Base-by-base conservation (phyloP, 2,113 vertebrate species). In the Eulemur rufifrons region DNA sequence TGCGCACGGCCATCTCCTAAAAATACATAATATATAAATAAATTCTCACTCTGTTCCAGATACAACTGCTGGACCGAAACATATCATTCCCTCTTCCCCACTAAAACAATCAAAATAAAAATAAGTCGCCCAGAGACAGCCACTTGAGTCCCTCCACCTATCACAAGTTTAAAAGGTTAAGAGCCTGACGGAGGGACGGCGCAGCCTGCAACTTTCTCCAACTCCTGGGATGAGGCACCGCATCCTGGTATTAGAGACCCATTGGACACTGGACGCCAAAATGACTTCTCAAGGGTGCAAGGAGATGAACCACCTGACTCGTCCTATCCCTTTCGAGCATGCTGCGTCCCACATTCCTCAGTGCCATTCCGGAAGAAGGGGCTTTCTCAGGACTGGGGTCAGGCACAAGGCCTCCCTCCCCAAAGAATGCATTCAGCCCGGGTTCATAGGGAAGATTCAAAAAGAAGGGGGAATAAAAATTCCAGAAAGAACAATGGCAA, bases 201-300 rank as follows among this genome's bases (percentile, higher is more conserved):
- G 37, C 90, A 69, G 52, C 47, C 34, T 68, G 47, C n/a, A 74
- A 86, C 80, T 88, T 91, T 90, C 9, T 64, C 52, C 47, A 71
- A 69, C 10, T 32, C 37, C 7, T n/a, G 4, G 32, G 47, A 63
- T 47, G 39, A 52, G 42, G 23, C 42, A 56, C 68, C 6, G 21
- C 34, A 74, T 84, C n/a, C 84, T 74, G 59, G 21, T 4, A 7
- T 47, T 52, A 39, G 27, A 15, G 59, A 45, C 29, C 8, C 2
- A 21, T 0, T 37, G n/a, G 39, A 23, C 64, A 21, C 0, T 37
- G n/a, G 39, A 23, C 64, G 56, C 68, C 25, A 45, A 61, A 59
- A 8, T 17, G 73, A 88, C 45, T 63, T 89, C 20, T 39, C 54
- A 15, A 12, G 59, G 18, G 73, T 9, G 45, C 25, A 56, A 27